Evolutionary conservation across 2,113 vertebrate species (phyloP).

Genomic region (Carlito syrichta): DNA sequence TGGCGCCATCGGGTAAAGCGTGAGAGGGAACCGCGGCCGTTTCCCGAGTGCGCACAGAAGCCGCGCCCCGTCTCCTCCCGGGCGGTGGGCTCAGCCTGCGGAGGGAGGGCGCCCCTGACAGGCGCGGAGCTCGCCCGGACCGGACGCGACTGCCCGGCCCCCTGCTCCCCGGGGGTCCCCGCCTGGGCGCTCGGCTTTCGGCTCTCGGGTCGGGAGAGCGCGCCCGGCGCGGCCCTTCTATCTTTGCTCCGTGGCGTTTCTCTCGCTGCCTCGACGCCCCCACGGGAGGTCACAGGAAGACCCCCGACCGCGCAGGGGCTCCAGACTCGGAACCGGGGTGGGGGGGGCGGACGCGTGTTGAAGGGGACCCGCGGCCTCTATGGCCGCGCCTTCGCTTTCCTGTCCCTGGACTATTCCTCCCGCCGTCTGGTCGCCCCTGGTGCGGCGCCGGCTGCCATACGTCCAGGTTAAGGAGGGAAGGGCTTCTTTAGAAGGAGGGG

Average conservation of each 20-base stretch:
- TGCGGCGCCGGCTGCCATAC: rapidly evolving
- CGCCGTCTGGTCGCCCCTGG: rapidly evolving
- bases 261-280: rapidly evolving
- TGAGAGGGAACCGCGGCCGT: rapidly evolving
- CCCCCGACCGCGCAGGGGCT: not conserved
- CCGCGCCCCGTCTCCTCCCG: rapidly evolving
- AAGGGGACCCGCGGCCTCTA: not conserved
- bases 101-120: rapidly evolving
- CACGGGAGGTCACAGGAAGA: not conserved
- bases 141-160: no score
- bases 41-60: rapidly evolving
- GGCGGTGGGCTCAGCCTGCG: no score
- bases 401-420: not conserved
- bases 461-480: not conserved
- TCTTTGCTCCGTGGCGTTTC: not conserved
- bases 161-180: rapidly evolving
- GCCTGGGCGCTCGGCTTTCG: rapidly evolving
- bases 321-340: not conserved
- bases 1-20: no score
- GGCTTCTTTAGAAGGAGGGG: not conserved
- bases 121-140: rapidly evolving
- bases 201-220: rapidly evolving
- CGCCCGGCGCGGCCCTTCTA: rapidly evolving
- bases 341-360: no score
- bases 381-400: rapidly evolving